Evolutionary conservation across 2,888 invertebrate genomes (phyloP), one percentile per base, ranked within the genome.

Genomic region (Tipula helvola): DNA sequence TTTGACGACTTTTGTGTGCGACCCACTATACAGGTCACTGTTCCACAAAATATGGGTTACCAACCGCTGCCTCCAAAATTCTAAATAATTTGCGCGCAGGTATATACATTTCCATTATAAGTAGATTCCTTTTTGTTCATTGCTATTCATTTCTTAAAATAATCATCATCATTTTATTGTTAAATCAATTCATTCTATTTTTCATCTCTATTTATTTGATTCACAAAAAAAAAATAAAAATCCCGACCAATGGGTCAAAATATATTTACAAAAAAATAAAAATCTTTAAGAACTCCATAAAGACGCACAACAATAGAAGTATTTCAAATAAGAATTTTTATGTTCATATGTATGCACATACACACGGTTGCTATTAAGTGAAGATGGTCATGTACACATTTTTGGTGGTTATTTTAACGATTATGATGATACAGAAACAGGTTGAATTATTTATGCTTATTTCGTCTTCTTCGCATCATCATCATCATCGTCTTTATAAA

Each of bases 361-460:
- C 5, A 18, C 18, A 18, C 7, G 7, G 28, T 71, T 71, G 71
- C 28, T 71, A n/a, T 71, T 57, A 71, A 71, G 28, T 71, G 71
- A 71, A 71, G 71, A 71, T 71, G 71, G 71, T 71, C 71, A 71
- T 71, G 71, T 71, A 71, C 13, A 39, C 5, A 39, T 39, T 10
- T 71, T 71, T 71, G 71, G 71, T 71, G 71, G 28, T 71, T 71
- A 71, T 71, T 71, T 71, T 10, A 71, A 28, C 28, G 71, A 71
- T 71, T 71, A 71, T 28, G 71, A 71, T 71, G 71, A 71, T 71
- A 71, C 28, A 28, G 71, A 71, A 71, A 71, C 71, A 71, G 71
- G 71, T 71, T 71, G 71, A 71, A 71, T 71, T 71, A 71, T 71
- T 71, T 71, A 71, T 71, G 71, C 71, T 71, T 71, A 71, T 71